Evolutionary conservation across 1,140 invertebrate species (phyloP).

Genomic region (Drosophila sproati): DNA sequence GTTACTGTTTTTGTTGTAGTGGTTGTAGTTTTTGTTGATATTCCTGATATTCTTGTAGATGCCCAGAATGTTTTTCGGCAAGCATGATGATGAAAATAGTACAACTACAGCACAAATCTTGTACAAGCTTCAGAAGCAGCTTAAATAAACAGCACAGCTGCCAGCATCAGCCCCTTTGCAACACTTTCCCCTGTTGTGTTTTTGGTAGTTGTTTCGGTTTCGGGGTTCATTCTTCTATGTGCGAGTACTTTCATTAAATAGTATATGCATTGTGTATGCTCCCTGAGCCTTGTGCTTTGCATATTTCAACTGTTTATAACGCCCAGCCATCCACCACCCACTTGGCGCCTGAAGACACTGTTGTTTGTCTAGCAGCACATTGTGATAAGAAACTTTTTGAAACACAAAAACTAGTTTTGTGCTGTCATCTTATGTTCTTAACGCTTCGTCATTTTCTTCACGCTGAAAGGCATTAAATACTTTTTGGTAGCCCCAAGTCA

Average conservation of each 20-base stretch:
- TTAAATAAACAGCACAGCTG: conserved; percentile 63
- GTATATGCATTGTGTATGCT: conserved; percentile 49
- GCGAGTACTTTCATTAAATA: conserved; percentile 73
- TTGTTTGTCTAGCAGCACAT: conserved; percentile 54
- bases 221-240: conserved; percentile 44
- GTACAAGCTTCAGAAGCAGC: conserved; percentile 44
- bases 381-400: conserved; percentile 75
- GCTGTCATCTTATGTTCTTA: conserved; percentile 56
- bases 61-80: conserved; percentile 67
- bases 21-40: conserved; percentile 37
- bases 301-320: conserved; percentile 65
- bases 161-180: conserved; percentile 26
- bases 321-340: conserved; percentile 12
- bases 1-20: conserved; percentile 19
- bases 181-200: conserved; percentile 56
- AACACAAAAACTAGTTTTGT: conserved; percentile 62
- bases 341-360: not conserved
- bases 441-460: conserved; percentile 63
- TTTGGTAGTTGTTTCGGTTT: conserved; percentile 49
- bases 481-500: not conserved
- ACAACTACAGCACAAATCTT: conserved; percentile 51
- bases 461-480: conserved; percentile 2
- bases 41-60: conserved; percentile 30
- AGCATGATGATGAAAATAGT: conserved; percentile 67
- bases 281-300: conserved; percentile 55